Evolutionary conservation across 2,888 invertebrate genomes (phyloP).

Genomic region (Megaustenia siamemsis): DNA sequence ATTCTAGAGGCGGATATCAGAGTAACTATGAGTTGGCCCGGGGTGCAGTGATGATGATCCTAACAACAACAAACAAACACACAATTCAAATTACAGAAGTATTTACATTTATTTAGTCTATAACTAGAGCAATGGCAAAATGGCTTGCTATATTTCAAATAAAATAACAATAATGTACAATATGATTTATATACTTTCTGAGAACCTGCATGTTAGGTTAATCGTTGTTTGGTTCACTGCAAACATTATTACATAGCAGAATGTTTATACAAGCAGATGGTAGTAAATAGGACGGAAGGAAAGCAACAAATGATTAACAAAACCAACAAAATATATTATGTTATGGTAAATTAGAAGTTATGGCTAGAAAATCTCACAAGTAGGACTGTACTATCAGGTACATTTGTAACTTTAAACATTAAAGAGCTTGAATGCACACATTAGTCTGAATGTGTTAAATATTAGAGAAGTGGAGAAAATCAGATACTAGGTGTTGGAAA

Average conservation of each 20-base stretch:
- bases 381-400: neutral
- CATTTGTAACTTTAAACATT: neutral
- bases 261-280: neutral
- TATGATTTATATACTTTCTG: too few species aligned
- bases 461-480: neutral
- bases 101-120: neutral
- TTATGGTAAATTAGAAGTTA: neutral
- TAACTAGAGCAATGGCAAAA: too few species aligned
- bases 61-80: too few species aligned
- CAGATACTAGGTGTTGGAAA: neutral
- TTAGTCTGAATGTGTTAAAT: neutral
- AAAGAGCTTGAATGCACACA: neutral
- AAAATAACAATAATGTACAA: too few species aligned
- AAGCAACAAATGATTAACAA: neutral
- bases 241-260: neutral
- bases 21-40: too few species aligned
- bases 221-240: neutral
- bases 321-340: neutral
- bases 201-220: too few species aligned
- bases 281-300: neutral
- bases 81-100: too few species aligned
- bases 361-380: neutral
- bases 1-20: too few species aligned
- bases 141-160: too few species aligned
- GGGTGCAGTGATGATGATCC: too few species aligned